Percentiles rank a stretch among this genome's conserved stretches.
These are phyloP conservation scores for Parazoanthus darwini DNA, from an alignment of 92 coral and sea anemone genomes.

Conservation along the genomic window DNA sequence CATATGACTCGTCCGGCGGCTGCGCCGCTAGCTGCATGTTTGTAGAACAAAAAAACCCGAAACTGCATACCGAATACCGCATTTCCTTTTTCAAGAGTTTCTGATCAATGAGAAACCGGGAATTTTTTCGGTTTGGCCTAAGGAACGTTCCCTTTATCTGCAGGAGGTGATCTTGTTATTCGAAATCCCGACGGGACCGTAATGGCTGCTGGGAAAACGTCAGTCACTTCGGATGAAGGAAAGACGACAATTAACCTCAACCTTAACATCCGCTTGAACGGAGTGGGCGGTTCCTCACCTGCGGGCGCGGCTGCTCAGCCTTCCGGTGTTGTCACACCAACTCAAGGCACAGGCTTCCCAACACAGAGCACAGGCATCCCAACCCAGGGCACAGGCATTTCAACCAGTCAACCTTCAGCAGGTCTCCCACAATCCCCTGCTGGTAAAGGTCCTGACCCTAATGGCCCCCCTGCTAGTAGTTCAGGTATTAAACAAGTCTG, in stretches of 20 bases:
- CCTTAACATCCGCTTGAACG: constrained; percentile 11
- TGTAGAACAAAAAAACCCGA: too few species aligned
- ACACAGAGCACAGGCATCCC: background rate
- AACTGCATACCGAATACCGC: too few species aligned
- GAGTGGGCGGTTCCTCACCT: background rate
- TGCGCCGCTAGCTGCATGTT: too few species aligned
- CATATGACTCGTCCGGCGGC: too few species aligned
- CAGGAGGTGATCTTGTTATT: background rate
- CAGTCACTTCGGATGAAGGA: constrained; percentile 18
- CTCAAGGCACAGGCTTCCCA: background rate
- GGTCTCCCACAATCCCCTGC: background rate
- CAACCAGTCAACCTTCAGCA: background rate
- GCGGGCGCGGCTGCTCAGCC: background rate
- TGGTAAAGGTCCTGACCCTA: background rate
- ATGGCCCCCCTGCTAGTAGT: constrained; percentile 2
- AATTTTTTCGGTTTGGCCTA: too few species aligned
- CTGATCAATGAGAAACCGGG: too few species aligned
- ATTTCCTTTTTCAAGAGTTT: too few species aligned
- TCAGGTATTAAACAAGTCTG: constrained; percentile 14
- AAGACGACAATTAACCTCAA: constrained; percentile 4
- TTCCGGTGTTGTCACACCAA: background rate
- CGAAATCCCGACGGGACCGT: background rate
- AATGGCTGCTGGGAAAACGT: background rate
- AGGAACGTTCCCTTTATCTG: background rate
- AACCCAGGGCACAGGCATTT: background rate